Conservation (phyloP, 1,140 invertebrate species). For the Bombus waltoni region DNA sequence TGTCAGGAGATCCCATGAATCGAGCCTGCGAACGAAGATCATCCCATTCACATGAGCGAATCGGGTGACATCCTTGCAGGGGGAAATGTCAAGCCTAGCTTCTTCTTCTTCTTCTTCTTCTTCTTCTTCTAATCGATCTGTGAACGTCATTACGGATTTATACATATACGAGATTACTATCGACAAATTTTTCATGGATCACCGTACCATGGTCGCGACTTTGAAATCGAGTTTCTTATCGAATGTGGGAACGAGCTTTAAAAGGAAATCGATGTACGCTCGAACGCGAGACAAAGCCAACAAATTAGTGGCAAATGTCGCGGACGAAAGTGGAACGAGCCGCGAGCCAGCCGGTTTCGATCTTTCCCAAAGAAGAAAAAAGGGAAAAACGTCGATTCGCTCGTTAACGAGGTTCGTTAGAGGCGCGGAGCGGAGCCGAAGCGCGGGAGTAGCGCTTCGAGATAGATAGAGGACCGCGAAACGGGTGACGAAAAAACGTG, state of each 20-base stretch:
- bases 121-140: background rate
- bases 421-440: background rate
- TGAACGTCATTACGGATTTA: background rate
- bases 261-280: constrained; percentile 22
- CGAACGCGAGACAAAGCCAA: constrained; percentile 17
- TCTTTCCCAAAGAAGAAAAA: constrained; percentile 23
- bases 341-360: constrained; percentile 17
- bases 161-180: background rate
- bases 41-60: constrained; percentile 60
- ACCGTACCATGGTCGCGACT: background rate
- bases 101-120: no score
- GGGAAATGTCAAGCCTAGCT: constrained; percentile 54
- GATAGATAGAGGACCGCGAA: constrained; percentile 62
- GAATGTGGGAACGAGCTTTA: constrained; percentile 23
- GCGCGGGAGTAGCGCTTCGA: constrained; percentile 35
- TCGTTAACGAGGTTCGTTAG: constrained; percentile 49
- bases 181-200: background rate
- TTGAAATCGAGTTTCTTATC: background rate
- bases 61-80: constrained; percentile 40
- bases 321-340: constrained; percentile 40
- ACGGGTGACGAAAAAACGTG: constrained; percentile 71
- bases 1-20: constrained; percentile 74
- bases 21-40: constrained; percentile 62
- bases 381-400: constrained; percentile 22
- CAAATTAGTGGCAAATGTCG: constrained; percentile 31